Conservation (phyloP, 2,113 vertebrate species). For the Pluvianellus socialis region DNA sequence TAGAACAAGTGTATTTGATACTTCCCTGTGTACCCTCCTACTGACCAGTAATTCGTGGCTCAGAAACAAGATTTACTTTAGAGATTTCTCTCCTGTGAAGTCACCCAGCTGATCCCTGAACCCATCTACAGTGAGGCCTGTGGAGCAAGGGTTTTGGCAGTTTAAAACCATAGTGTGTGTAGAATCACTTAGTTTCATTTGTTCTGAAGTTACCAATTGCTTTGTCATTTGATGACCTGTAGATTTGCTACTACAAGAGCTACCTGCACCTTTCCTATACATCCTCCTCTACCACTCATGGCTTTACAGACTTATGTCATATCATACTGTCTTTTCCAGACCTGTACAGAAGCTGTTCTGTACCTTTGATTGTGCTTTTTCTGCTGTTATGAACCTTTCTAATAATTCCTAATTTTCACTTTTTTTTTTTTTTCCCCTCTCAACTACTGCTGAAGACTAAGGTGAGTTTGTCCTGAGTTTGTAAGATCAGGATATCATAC, state of each 20-base stretch:
- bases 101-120: not conserved
- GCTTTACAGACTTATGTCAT: not conserved
- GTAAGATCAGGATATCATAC: not conserved
- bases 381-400: not conserved
- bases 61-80: not conserved
- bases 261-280: not conserved
- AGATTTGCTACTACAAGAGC: not conserved
- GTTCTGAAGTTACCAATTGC: not conserved
- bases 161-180: not conserved
- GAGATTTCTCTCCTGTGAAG: not conserved
- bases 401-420: not conserved
- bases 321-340: not conserved
- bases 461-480: not conserved
- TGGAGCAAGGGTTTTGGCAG: not conserved
- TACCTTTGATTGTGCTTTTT: not conserved
- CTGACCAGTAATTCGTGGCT: not conserved
- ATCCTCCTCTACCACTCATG: not conserved
- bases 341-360: not conserved
- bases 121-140: not conserved
- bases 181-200: not conserved
- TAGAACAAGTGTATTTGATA: not conserved
- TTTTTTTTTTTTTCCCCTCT: rapidly evolving
- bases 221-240: not conserved
- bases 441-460: not conserved
- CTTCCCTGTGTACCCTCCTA: not conserved